Base-by-base conservation (phyloP, 1,140 invertebrate genomes). In the Oedothorax gibbosus region DNA sequence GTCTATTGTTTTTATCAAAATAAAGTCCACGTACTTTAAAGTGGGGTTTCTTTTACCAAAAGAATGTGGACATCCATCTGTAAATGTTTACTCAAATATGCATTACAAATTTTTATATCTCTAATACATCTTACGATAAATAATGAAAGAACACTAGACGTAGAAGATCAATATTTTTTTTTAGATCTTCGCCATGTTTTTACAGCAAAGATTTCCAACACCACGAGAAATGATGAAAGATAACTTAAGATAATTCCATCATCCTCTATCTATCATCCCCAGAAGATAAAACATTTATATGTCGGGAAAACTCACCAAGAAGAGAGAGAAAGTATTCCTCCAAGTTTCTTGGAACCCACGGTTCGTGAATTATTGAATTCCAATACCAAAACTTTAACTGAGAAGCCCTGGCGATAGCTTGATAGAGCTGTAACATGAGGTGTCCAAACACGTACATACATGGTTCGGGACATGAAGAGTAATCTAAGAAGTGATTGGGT, bases 281-380 rank as follows among this genome's bases (percentile, higher is more conserved):
- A 71, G 15, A 35, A 35, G 53, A 20, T 75, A 49, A 75, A 75
- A 35, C 53, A 57, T 75, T 75, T 75, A 75, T 75, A 18, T 75
- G 35, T n/a, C 21, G 35, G 3, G 2, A n/a, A 8, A 75, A 21
- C 69, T 20, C 10, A 35, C 35, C 35, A 62, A 18, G 57, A 15
- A 18, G 57, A 62, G 12, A 9, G 54, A 56, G 72, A 75, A 75
- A 60, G 72, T 75, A 57, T 75, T 75, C 20, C 72, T 56, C 5
- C 20, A 20, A n/a, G 51, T 14, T 75, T 75, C 54, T 57, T 14
- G 35, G 54, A 57, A 4, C 21, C n/a, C 71, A 15, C n/a, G 15
- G n/a, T 10, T 10, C 14, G 8, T 57, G 72, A 75, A 60, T 75
- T 75, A 75, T 75, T 75, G 72, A 75, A 75, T 75, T 75, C 72